phyloP scores from a whole-genome alignment of 1,140 invertebrate species.

The Zaprionus vittiger region DNA sequence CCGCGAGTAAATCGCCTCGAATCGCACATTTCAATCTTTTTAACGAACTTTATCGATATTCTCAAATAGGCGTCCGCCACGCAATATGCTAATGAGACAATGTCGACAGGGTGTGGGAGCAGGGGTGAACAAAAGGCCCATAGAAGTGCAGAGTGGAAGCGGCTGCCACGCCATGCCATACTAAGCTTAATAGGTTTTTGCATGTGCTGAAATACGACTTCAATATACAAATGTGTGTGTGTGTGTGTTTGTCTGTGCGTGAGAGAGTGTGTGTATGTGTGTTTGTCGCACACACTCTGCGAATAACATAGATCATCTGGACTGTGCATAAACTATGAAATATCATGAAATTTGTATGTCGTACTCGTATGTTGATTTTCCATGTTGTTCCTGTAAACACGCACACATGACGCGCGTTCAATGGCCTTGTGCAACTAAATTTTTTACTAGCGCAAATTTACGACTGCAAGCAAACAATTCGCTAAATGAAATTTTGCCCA shows the following conservation, averaged over 20 bases:
- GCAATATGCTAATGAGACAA: slow-evolving; percentile 82
- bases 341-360: slow-evolving; percentile 76
- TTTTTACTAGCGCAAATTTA: slow-evolving; percentile 66
- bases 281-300: slow-evolving; percentile 1
- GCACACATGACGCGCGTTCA: slow-evolving; percentile 66
- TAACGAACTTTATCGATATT: slow-evolving; percentile 83
- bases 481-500: slow-evolving; percentile 66
- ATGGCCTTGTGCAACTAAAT: slow-evolving; percentile 59
- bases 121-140: neutral
- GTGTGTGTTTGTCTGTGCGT: neutral
- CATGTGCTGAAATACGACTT: slow-evolving; percentile 59
- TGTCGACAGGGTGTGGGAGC: slow-evolving; percentile 26
- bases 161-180: slow-evolving; percentile 10
- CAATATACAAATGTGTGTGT: slow-evolving; percentile 18
- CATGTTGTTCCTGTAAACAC: slow-evolving; percentile 74
- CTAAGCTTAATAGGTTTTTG: slow-evolving; percentile 70
- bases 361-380: slow-evolving; percentile 62
- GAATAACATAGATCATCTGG: slow-evolving; percentile 72
- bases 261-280: neutral
- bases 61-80: slow-evolving; percentile 68
- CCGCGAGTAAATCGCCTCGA: slow-evolving; percentile 70
- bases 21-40: slow-evolving; percentile 83
- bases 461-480: slow-evolving; percentile 74
- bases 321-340: slow-evolving; percentile 71
- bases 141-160: neutral